Base-by-base conservation (phyloP, 2,888 invertebrate species). In the Tortricodes alternella region DNA sequence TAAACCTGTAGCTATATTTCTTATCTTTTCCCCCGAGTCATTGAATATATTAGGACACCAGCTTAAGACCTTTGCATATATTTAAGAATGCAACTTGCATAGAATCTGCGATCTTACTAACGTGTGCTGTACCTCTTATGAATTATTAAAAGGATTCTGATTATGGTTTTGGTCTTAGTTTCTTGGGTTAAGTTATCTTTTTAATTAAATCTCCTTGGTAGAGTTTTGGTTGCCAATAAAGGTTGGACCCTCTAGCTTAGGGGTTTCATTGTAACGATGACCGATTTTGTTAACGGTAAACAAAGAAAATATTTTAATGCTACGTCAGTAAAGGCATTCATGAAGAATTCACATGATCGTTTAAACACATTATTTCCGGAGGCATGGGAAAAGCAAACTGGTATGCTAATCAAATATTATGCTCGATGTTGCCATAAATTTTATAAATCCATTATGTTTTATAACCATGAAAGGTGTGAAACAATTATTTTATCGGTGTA, bases 131-230 rank as follows among this genome's bases (percentile, higher is more conserved):
- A 56, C 35, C n/a, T 43, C 62, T 65, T 66, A 66, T 66, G 66
- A 68, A 68, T 68, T 65, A 68, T 68, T 64, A 59, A 67, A 58
- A 39, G 46, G 34, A 61, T 59, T 57, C 59, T 53, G 50, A 57
- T 57, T 46, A 50, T 59, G 39, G 49, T 51, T 50, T 58, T 29
- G 11, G 44, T 43, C 52, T 48, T 52, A 50, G 49, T 57, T 60
- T 34, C 49, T 37, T 49, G 13, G 37, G 44, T 48, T 43, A 19
- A 44, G 19, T 43, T 58, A 58, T 53, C 46, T 39, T 34, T 19
- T 11, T 53, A 59, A 51, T 49, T 51, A 48, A 23, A 35, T 37
- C 27, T 35, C 34, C 15, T n/a, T 15, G 21, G 23, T 46, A 11
- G 29, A 29, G 29, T 44, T 44, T 18, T 27, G 18, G 11, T 13